Conservation (phyloP, 2,113 vertebrate species). For the Ornithorhynchus anatinus region DNA sequence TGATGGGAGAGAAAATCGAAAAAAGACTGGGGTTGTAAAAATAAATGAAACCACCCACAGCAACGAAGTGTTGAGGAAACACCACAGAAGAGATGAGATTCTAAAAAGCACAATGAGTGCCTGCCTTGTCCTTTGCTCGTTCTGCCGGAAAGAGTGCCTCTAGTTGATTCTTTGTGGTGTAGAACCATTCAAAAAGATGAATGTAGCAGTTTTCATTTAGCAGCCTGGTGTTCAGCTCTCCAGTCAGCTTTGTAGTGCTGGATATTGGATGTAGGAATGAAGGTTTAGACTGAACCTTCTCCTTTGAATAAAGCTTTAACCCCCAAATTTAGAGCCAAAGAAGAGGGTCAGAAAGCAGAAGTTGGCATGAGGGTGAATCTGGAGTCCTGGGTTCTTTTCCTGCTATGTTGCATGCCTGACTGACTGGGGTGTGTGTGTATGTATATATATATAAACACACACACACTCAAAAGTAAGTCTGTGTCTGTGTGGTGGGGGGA, state of each 20-base stretch:
- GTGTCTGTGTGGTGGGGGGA: background rate
- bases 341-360: background rate
- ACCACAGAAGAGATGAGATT: background rate
- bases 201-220: slow-evolving; percentile 10
- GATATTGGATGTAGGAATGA: background rate
- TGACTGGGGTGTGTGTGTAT: too few species aligned
- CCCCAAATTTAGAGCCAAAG: background rate
- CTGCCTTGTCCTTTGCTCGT: too few species aligned
- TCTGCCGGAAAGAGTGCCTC: background rate
- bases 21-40: background rate
- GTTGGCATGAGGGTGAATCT: background rate
- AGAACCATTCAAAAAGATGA: background rate
- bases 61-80: background rate
- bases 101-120: background rate
- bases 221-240: background rate
- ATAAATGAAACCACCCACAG: background rate
- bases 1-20: background rate
- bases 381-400: background rate
- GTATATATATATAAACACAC: too few species aligned
- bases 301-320: background rate
- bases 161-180: background rate
- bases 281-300: background rate
- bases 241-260: background rate
- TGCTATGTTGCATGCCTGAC: too few species aligned
- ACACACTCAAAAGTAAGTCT: too few species aligned